phyloP scores from a whole-genome alignment of 2,888 invertebrate species.

The Rotaria macrura region DNA sequence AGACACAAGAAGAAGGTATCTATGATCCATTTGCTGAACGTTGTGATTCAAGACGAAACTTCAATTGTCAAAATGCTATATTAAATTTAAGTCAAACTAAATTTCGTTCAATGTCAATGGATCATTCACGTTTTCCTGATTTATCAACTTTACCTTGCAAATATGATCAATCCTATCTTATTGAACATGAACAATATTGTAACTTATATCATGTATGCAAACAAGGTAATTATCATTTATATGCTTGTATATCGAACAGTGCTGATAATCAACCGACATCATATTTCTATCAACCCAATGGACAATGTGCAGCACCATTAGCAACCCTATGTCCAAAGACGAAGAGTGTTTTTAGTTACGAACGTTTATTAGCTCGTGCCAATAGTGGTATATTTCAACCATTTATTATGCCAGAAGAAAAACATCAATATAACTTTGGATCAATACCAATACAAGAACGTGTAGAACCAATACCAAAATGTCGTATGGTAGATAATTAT shows the following conservation, averaged over 20 bases:
- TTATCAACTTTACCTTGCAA: conserved; percentile 23
- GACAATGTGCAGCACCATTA: conserved; percentile 12
- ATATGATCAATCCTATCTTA: conserved; percentile 26
- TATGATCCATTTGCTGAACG: conserved; percentile 26
- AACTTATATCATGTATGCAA: conserved; percentile 32
- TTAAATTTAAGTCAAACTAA: conserved; percentile 23
- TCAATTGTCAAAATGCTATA: conserved; percentile 16
- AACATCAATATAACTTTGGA: conserved; percentile 21
- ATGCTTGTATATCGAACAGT: conserved; percentile 24
- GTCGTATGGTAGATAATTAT: conserved; percentile 19
- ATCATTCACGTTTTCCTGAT: conserved; percentile 20
- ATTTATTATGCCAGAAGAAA: background rate
- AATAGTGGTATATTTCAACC: background rate
- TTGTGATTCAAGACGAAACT: conserved; percentile 15
- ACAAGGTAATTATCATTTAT: conserved; percentile 32
- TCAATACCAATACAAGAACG: conserved; percentile 24
- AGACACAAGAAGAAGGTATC: conserved; percentile 12
- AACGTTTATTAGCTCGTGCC: background rate
- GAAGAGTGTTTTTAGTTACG: conserved; percentile 23
- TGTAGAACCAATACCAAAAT: conserved; percentile 7
- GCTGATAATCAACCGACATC: background rate
- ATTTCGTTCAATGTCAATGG: conserved; percentile 21
- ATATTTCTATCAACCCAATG: conserved; percentile 1
- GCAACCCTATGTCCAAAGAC: background rate
- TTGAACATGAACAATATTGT: conserved; percentile 33